A percentile compares a stretch with the other conserved stretches of the same genome.
Conservation (phyloP, 2,888 invertebrate genomes). For the Xiphydria camelus region DNA sequence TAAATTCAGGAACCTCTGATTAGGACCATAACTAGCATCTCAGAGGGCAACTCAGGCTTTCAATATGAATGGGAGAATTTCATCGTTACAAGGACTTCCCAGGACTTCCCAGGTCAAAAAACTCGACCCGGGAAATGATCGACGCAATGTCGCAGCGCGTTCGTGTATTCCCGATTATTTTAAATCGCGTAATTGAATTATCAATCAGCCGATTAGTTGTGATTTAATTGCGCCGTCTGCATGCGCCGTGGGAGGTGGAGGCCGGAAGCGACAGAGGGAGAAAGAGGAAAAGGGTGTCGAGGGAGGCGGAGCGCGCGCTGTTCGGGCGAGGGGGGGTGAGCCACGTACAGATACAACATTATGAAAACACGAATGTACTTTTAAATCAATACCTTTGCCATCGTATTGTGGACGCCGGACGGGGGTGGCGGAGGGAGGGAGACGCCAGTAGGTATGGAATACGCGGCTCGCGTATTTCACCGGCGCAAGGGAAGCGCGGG, state of each 20-base stretch:
- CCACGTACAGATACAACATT: slow-evolving; percentile 58
- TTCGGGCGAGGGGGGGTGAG: slow-evolving; percentile 39
- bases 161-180: slow-evolving; percentile 38
- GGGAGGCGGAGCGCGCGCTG: background rate
- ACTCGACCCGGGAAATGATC: too few species aligned
- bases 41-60: too few species aligned
- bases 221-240: slow-evolving; percentile 47
- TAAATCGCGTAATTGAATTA: slow-evolving; percentile 40
- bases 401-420: slow-evolving; percentile 56
- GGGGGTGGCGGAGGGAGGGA: slow-evolving; percentile 35
- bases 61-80: too few species aligned
- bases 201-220: slow-evolving; percentile 46
- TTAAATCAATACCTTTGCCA: slow-evolving; percentile 59
- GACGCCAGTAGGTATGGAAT: slow-evolving; percentile 38
- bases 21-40: too few species aligned
- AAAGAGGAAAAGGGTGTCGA: too few species aligned
- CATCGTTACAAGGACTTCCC: too few species aligned
- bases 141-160: background rate
- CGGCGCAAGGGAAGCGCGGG: slow-evolving; percentile 28
- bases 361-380: slow-evolving; percentile 59
- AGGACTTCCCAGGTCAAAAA: too few species aligned
- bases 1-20: too few species aligned
- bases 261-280: too few species aligned
- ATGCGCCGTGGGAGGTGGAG: slow-evolving; percentile 6
- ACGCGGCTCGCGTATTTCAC: too few species aligned